Base-by-base conservation (phyloP, 1,140 invertebrate genomes). In the Cepaea nemoralis region DNA sequence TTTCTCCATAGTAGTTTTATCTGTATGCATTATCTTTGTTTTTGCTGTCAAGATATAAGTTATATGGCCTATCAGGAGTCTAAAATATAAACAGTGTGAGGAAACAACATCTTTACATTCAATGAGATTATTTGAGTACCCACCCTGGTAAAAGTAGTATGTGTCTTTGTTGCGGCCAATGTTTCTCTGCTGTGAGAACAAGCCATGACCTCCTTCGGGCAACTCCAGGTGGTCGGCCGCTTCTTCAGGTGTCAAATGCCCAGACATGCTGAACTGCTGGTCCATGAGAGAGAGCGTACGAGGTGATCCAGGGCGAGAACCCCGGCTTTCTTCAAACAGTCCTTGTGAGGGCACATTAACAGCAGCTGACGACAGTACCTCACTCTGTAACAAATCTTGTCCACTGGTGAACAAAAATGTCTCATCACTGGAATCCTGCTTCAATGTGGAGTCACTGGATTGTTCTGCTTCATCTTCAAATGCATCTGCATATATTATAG, bases 111-210 rank as follows among this genome's bases (percentile, higher is more conserved):
- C n/a, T n/a, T n/a, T n/a, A n/a, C n/a, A n/a, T n/a, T n/a, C n/a
- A n/a, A n/a, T n/a, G n/a, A n/a, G n/a, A n/a, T n/a, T n/a, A n/a
- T n/a, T n/a, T n/a, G n/a, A n/a, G n/a, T n/a, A 12, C 81, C 85
- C 92, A 96, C 95, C 94, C 94, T 97, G 96, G 92, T 97, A 97
- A 89, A 97, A 97, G 88, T 96, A 96, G 91, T 95, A 96, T 85
- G 86, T 85, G 75, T 88, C 84, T 33, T 88, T 85, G 40, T 79
- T 66, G 16, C 75, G 59, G 35, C 77, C 82, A 27, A 66, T 71
- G 8, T 40, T 35, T 48, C 31, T 45, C 31, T 55, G 42, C 31
- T 12, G 45, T 33, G 45, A n/a, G 16, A 31, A 35, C n/a, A 24
- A 39, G 22, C 37, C 77, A 48, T 79, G n/a, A 14, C 71, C 77